Conservation (phyloP, 1,140 invertebrate species). For the Cotesia chilonis region DNA sequence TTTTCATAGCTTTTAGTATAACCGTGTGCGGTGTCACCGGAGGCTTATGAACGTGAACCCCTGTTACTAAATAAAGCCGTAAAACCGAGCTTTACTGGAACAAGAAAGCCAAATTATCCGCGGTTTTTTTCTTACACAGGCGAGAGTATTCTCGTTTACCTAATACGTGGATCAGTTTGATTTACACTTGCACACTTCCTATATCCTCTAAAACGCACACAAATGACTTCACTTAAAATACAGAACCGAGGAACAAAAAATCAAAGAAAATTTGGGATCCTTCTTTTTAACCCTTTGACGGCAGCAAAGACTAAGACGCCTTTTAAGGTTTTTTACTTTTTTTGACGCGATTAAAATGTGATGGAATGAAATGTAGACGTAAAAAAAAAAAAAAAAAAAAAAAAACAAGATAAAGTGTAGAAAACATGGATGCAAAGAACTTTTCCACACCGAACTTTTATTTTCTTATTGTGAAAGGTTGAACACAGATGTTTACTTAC, state of each 20-base stretch:
- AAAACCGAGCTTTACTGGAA: constrained; percentile 5
- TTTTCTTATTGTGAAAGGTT: background rate
- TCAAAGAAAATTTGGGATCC: too few relatives aligned
- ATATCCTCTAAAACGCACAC: too few relatives aligned
- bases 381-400: constrained; percentile 5
- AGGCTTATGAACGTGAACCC: background rate
- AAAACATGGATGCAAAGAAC: background rate
- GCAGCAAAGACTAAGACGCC: too few relatives aligned
- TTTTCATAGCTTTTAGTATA: background rate
- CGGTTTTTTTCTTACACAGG: background rate
- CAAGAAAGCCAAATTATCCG: constrained; percentile 30
- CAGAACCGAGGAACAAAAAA: too few relatives aligned
- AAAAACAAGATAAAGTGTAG: background rate
- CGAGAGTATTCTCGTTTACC: background rate
- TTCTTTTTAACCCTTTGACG: too few relatives aligned
- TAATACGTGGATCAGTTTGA: constrained; percentile 9
- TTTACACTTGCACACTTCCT: background rate
- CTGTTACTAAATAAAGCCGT: background rate
- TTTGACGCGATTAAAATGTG: background rate
- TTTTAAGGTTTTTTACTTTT: background rate
- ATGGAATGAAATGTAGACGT: background rate
- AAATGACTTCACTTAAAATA: too few relatives aligned
- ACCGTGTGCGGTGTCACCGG: background rate
- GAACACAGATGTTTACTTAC: constrained; percentile 11
- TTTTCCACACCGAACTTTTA: background rate